phyloP scores from a whole-genome alignment of 2,113 vertebrate species.

The Macaca nemestrina region DNA sequence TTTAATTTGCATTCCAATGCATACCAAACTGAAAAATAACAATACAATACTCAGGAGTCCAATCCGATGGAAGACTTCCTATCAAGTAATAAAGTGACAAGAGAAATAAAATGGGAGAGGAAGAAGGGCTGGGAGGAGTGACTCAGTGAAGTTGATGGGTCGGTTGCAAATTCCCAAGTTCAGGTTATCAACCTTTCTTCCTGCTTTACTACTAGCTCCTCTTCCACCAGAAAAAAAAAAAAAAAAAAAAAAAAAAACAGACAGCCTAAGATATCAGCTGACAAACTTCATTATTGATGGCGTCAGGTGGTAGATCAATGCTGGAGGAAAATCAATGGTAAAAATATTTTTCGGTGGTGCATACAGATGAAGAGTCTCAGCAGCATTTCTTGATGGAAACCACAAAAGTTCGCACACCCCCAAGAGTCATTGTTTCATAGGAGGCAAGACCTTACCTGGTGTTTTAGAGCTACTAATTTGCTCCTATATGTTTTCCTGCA shows the following conservation, averaged over 20 bases:
- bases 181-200: constrained; percentile 47
- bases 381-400: constrained; percentile 67
- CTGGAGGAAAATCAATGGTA: constrained; percentile 78
- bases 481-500: background rate
- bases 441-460: background rate
- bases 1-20: constrained; percentile 64
- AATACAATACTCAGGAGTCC: constrained; percentile 41
- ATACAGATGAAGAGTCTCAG: constrained; percentile 72
- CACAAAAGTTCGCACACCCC: constrained; percentile 51
- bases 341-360: constrained; percentile 79
- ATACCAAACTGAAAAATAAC: constrained; percentile 53
- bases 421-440: background rate
- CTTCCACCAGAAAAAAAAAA: background rate
- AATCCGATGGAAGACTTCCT: constrained; percentile 28
- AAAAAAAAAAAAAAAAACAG: background rate
- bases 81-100: constrained; percentile 34
- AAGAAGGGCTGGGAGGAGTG: background rate
- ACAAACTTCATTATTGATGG: constrained; percentile 81
- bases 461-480: constrained; percentile 32
- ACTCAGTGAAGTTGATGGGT: background rate
- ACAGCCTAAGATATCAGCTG: constrained; percentile 74
- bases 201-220: background rate
- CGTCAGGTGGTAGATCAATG: constrained; percentile 79
- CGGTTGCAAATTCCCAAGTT: constrained; percentile 39
- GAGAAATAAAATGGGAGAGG: background rate